Evolutionary conservation across 2,888 invertebrate species (phyloP), one percentile per base, ranked within the genome.

Genomic region (Chorisops tibialis): DNA sequence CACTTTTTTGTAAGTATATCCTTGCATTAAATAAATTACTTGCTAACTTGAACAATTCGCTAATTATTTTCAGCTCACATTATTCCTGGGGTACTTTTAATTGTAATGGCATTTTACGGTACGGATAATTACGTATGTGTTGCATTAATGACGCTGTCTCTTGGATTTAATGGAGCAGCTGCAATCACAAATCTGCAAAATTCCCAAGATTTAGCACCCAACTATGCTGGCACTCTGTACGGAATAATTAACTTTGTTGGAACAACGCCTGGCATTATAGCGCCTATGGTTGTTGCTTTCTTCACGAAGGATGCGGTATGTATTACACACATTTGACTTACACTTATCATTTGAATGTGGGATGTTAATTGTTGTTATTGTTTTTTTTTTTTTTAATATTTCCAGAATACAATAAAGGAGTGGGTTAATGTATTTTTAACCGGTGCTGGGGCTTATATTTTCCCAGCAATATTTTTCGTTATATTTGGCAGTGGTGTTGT

Each of bases 391-490:
- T 5, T n/a, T 45, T 3, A 39, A 6, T 7, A 9, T 7, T 45
- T 79, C n/a, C 73, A 90, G 89, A 89, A 88, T 67, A 87, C 88
- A n/a, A 81, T 90, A 59, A 80, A 83, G 19, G 85, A 89, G 74
- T 91, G 90, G 90, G 83, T 87, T 52, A 81, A 83, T 24, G 84
- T 89, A 54, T 90, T 90, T 72, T 81, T 86, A 69, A 86, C 89
- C 30, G 89, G 89, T 0, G 86, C 88, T 0, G 80, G 81, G 0
- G 81, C 87, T 1, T 91, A 90, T 71, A 84, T 85, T 14, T 81
- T 85, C 2, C 83, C 87, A 0, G 89, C 89, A 0, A 50, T 87
- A 3, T 77, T 89, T 62, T 91, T 87, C 75, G 84, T 85, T 70
- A 61, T 87, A 2, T 86, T 89, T 65, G 90, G 90, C 5, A 85